Evolutionary conservation across 2,888 invertebrate genomes (phyloP).

Genomic region (Stegana nigrithorax): DNA sequence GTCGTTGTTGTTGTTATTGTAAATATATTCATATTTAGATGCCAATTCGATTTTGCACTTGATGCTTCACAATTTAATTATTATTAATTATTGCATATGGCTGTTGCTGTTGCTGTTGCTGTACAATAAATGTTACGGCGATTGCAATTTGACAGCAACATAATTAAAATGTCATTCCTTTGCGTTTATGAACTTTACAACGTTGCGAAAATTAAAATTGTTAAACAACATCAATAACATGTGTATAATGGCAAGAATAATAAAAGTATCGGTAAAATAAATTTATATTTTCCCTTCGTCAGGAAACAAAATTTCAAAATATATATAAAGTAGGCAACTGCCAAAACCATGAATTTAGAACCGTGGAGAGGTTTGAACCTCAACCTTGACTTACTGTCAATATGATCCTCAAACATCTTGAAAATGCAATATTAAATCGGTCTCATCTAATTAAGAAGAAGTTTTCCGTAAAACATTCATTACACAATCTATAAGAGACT

Average conservation of each 20-base stretch:
- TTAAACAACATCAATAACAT: background rate
- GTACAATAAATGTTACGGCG: constrained; percentile 24
- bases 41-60: background rate
- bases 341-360: too few relatives aligned
- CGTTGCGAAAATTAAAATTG: background rate
- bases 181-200: constrained; percentile 30
- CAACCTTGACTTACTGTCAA: too few relatives aligned
- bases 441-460: too few relatives aligned
- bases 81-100: background rate
- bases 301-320: too few relatives aligned
- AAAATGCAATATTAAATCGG: too few relatives aligned
- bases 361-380: too few relatives aligned
- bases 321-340: too few relatives aligned
- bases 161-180: constrained; percentile 57
- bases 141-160: constrained; percentile 53
- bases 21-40: background rate
- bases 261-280: background rate
- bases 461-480: too few relatives aligned
- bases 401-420: too few relatives aligned
- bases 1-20: too few relatives aligned
- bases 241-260: background rate
- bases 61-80: background rate
- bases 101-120: background rate
- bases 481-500: too few relatives aligned
- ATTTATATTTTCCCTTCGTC: too few relatives aligned